A percentile compares a stretch with the other conserved stretches of the same genome.
Conservation (phyloP, 2,888 invertebrate species). For the Gasteruption jaculator region DNA sequence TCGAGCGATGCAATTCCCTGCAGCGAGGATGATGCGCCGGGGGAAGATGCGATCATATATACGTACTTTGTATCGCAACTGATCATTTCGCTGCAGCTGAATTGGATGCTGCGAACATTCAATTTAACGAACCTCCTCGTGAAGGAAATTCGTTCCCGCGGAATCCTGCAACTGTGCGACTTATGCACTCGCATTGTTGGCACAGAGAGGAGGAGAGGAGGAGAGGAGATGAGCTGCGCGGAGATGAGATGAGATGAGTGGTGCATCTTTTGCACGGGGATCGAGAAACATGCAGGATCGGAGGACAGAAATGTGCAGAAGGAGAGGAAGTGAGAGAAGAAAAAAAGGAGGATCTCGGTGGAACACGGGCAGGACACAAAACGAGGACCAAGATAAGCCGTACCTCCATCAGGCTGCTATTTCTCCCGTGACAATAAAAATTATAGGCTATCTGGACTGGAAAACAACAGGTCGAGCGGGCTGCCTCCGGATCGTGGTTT, state of each 20-base stretch:
- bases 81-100: too few species aligned
- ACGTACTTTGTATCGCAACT: too few species aligned
- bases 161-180: too few species aligned
- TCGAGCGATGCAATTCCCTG: conserved; percentile 38
- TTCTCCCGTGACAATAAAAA: conserved; percentile 61
- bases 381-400: conserved; percentile 47
- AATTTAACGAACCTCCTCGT: too few species aligned
- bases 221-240: conserved; percentile 6
- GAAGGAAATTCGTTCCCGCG: too few species aligned
- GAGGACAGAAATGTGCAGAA: conserved; percentile 16
- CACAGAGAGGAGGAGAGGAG: background rate
- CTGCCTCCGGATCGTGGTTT: conserved; percentile 56
- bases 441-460: conserved; percentile 61
- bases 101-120: too few species aligned
- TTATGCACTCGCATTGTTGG: too few species aligned
- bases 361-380: conserved; percentile 44
- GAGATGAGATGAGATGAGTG: background rate
- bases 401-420: conserved; percentile 56
- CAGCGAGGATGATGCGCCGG: too few species aligned
- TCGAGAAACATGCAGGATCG: conserved; percentile 7
- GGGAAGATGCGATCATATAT: too few species aligned
- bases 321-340: conserved; percentile 11
- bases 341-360: too few species aligned
- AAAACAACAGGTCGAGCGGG: conserved; percentile 58
- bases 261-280: background rate